Evolutionary conservation across 1,140 invertebrate species (phyloP).

Genomic region (Papilio glaucus): DNA sequence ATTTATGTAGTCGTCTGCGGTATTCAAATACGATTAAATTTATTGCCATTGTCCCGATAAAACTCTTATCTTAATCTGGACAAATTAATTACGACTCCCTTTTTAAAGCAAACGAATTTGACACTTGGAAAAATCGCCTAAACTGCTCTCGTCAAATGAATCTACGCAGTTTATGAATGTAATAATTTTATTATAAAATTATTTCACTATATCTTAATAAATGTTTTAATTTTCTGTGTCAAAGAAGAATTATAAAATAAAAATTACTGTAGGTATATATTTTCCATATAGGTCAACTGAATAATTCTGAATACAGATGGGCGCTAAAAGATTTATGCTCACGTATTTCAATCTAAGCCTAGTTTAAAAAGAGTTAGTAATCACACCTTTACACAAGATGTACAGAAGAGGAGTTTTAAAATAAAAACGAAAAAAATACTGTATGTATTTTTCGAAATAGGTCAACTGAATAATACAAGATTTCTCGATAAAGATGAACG

Average conservation of each 20-base stretch:
- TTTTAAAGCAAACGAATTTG: conserved; percentile 9
- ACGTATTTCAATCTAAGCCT: no score
- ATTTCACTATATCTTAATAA: no score
- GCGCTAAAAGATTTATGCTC: neutral
- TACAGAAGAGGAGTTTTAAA: neutral
- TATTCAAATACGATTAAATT: conserved; percentile 33
- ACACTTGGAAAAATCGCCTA: neutral
- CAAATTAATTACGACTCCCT: conserved; percentile 13
- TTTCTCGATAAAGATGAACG: conserved; percentile 18
- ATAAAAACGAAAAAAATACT: neutral
- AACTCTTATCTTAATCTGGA: conserved; percentile 28
- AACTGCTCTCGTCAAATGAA: neutral
- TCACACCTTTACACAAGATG: neutral
- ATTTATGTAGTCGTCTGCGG: conserved; percentile 17
- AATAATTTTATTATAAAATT: neutral
- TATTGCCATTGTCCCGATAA: conserved; percentile 2
- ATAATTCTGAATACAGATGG: no score
- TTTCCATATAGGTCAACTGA: no score
- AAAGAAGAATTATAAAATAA: no score
- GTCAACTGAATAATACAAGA: conserved; percentile 12
- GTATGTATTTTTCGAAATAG: neutral
- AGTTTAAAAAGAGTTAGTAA: neutral
- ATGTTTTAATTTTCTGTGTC: no score
- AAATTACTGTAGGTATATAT: no score
- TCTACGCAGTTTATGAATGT: neutral